Evolutionary conservation across 2,797 vertebrate species (phyloP).

Genomic region (Danio aesculapii): DNA sequence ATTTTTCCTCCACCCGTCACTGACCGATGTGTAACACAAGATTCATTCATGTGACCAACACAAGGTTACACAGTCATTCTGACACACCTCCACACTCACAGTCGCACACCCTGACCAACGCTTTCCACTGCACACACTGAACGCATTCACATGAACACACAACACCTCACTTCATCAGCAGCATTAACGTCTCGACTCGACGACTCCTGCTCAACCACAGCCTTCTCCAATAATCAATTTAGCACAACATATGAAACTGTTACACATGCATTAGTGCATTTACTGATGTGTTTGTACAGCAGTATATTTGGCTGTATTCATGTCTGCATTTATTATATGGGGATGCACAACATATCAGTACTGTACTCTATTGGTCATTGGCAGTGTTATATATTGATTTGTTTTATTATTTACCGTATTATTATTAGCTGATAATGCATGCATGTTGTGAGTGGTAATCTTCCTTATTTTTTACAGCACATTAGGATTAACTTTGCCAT

Average conservation of each 20-base stretch:
- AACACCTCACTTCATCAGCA: conserved; percentile 40
- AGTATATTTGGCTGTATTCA: neutral
- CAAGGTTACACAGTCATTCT: conserved; percentile 36
- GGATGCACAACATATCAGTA: neutral
- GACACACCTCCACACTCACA: conserved; percentile 40
- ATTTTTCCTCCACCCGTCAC: conserved; percentile 52
- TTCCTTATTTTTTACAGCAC: neutral
- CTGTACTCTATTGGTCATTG: neutral
- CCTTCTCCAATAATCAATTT: neutral
- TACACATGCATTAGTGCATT: neutral
- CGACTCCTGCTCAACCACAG: neutral
- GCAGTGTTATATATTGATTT: neutral
- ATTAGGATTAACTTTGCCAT: neutral
- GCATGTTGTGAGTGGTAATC: neutral
- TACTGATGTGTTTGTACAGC: neutral
- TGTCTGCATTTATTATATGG: neutral
- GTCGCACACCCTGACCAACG: conserved; percentile 21
- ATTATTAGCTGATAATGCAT: neutral
- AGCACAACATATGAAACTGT: neutral
- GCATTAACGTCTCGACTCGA: neutral
- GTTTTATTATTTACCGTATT: too few relatives aligned
- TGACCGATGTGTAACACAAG: conserved; percentile 57
- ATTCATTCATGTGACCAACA: conserved; percentile 54
- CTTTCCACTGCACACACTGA: conserved; percentile 47
- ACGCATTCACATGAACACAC: conserved; percentile 53